Evolutionary conservation across 2,113 vertebrate species (phyloP).

Genomic region (Engystomops pustulosus): DNA sequence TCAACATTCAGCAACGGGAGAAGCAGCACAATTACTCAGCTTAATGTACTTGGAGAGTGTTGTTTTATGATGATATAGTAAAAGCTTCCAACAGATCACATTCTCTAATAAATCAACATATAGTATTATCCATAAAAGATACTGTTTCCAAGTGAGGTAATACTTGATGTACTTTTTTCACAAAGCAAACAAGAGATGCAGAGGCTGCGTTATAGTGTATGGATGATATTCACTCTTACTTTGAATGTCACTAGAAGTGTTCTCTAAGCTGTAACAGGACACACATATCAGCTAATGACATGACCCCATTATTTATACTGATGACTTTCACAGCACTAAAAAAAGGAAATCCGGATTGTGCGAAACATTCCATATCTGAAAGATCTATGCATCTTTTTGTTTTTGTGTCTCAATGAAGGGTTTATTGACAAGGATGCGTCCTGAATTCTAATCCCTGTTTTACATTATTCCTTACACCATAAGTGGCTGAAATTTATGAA

Average conservation of each 20-base stretch:
- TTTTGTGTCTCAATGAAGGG: not conserved
- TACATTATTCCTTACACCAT: not conserved
- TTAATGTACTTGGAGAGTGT: conserved; percentile 63
- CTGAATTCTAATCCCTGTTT: not conserved
- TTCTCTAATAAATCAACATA: conserved; percentile 68
- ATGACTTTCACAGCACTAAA: no score
- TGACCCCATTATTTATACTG: not conserved
- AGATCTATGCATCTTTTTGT: not conserved
- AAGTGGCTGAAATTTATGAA: conserved; percentile 31
- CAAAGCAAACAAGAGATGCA: conserved; percentile 32
- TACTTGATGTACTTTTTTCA: conserved; percentile 52
- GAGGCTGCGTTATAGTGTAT: not conserved
- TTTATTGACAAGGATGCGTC: conserved; percentile 17
- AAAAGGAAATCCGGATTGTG: not conserved
- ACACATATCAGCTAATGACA: not conserved
- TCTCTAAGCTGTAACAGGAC: not conserved
- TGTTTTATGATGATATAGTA: conserved; percentile 65
- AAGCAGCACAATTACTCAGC: conserved; percentile 59
- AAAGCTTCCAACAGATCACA: conserved; percentile 64
- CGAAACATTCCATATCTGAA: not conserved
- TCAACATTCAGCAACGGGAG: conserved; percentile 45
- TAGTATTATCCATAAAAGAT: conserved; percentile 63
- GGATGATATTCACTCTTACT: not conserved
- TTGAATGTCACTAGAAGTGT: not conserved
- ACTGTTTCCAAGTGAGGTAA: conserved; percentile 43